Conservation (phyloP, 1,140 invertebrate genomes). For the Gyrodactylus salaris region DNA sequence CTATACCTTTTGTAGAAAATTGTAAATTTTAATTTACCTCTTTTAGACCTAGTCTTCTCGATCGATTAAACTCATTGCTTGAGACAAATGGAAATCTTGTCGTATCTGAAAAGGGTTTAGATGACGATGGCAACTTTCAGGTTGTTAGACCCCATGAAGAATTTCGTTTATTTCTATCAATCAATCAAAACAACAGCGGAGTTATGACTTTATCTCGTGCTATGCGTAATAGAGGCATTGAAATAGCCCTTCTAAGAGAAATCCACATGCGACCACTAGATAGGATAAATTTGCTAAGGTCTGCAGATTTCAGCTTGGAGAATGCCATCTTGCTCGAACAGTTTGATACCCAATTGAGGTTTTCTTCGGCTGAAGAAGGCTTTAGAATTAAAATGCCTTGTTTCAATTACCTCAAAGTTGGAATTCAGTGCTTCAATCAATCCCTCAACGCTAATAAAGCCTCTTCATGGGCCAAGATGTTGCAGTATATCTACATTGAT, state of each 20-base stretch:
- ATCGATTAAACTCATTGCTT: conserved; percentile 64
- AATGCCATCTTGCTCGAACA: not conserved
- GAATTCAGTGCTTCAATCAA: no score
- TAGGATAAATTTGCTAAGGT: not conserved
- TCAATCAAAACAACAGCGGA: conserved; percentile 53
- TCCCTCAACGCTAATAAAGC: no score
- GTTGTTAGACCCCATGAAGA: conserved; percentile 47
- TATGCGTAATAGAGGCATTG: conserved; percentile 80
- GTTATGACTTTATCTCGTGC: conserved; percentile 51
- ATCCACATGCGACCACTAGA: not conserved
- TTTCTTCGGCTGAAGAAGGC: not conserved
- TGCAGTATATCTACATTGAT: no score
- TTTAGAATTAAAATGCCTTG: not conserved
- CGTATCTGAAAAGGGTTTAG: conserved; percentile 55
- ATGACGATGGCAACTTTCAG: conserved; percentile 30
- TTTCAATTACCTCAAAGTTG: not conserved
- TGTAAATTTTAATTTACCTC: conserved; percentile 5
- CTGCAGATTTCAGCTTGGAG: not conserved
- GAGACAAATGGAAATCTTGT: conserved; percentile 58
- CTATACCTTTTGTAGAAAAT: not conserved
- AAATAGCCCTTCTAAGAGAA: conserved; percentile 37
- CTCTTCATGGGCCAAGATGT: no score
- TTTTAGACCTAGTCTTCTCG: conserved; percentile 42
- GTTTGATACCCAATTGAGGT: not conserved
- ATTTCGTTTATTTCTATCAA: conserved; percentile 61